Conservation (phyloP, 2,113 vertebrate species). For the Nyctibius bracteatus region DNA sequence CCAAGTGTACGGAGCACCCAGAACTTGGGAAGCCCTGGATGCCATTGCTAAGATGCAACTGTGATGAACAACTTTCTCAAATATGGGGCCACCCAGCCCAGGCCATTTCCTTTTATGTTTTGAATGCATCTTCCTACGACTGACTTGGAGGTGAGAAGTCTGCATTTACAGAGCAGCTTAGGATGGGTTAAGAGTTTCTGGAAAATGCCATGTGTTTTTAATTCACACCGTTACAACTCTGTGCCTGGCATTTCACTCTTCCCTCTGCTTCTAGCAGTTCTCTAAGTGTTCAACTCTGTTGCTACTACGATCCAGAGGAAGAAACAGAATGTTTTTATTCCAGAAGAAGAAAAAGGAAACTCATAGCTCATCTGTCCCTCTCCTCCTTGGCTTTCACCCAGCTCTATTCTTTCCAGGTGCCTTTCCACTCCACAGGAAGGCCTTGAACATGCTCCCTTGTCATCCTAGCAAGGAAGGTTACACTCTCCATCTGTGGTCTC, state of each 20-base stretch:
- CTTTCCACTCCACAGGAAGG: background rate
- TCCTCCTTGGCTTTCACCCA: background rate
- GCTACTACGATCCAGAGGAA: background rate
- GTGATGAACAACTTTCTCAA: background rate
- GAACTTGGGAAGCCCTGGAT: background rate
- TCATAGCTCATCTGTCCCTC: background rate
- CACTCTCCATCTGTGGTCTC: background rate
- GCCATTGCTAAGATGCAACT: background rate
- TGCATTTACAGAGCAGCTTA: background rate
- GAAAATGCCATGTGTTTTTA: background rate
- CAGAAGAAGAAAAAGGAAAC: background rate
- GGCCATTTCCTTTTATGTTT: fast-evolving
- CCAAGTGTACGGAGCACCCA: fast-evolving
- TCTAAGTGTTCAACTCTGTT: background rate
- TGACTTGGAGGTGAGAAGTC: background rate
- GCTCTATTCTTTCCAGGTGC: background rate
- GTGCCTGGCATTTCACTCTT: background rate
- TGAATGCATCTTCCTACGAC: no score
- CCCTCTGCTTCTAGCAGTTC: fast-evolving
- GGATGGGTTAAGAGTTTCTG: background rate
- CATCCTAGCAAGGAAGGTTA: background rate
- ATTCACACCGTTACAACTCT: background rate
- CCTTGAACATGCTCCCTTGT: background rate
- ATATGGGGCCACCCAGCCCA: background rate
- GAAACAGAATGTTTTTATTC: background rate